Evolutionary conservation across 2,888 invertebrate species (phyloP).

Genomic region (Acronicta leporina): DNA sequence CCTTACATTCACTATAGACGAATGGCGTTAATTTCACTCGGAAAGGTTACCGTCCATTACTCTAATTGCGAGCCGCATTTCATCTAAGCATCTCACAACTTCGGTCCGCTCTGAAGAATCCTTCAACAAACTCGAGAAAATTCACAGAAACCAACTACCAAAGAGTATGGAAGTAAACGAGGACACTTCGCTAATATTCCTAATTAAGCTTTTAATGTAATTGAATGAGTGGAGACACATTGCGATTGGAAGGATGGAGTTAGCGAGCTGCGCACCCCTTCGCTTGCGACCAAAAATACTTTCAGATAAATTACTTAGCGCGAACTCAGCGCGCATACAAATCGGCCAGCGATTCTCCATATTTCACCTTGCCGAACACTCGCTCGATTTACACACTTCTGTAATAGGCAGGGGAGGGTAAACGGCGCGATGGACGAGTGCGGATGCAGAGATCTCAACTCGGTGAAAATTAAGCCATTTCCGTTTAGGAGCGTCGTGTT

Average conservation of each 20-base stretch:
- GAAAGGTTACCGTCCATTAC: conserved; percentile 86
- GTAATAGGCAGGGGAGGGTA: conserved; percentile 65
- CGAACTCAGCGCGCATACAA: conserved; percentile 83
- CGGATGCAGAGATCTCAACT: conserved; percentile 65
- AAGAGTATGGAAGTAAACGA: conserved; percentile 82
- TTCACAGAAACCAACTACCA: conserved; percentile 79
- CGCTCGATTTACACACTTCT: conserved; percentile 82
- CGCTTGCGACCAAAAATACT: conserved; percentile 80
- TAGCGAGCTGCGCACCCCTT: conserved; percentile 68
- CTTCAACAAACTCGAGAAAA: conserved; percentile 82
- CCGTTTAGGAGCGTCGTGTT: conserved; percentile 72
- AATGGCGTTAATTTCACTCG: conserved; percentile 81
- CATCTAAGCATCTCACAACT: conserved; percentile 85
- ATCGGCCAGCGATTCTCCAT: conserved; percentile 81
- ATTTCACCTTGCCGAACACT: conserved; percentile 79
- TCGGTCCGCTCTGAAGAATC: conserved; percentile 77
- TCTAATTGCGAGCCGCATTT: conserved; percentile 87
- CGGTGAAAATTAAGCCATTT: conserved; percentile 83
- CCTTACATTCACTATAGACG: conserved; percentile 80
- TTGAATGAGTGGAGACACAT: conserved; percentile 85
- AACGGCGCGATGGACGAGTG: conserved; percentile 67
- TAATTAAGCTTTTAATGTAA: conserved; percentile 89
- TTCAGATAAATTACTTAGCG: conserved; percentile 85
- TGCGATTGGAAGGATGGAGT: conserved; percentile 73
- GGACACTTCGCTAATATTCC: conserved; percentile 85